phyloP scores from a whole-genome alignment of 2,888 invertebrate species.

The Harpalus rufipes region DNA sequence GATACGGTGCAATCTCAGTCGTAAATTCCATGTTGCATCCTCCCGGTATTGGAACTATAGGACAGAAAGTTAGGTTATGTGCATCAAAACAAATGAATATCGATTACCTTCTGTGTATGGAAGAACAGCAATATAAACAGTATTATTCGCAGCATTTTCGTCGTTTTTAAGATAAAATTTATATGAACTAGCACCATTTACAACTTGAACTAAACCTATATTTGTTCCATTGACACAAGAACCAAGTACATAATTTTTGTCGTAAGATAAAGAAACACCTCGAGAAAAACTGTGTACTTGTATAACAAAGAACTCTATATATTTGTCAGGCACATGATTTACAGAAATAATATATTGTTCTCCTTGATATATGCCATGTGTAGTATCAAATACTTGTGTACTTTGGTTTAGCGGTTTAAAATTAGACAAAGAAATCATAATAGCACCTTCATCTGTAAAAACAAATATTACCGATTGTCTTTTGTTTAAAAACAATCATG shows the following conservation, averaged over 20 bases:
- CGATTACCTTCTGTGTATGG: slow-evolving; percentile 56
- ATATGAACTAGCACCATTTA: slow-evolving; percentile 70
- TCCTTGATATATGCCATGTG: slow-evolving; percentile 70
- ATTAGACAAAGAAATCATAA: slow-evolving; percentile 71
- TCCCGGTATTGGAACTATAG: slow-evolving; percentile 87
- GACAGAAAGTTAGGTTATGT: slow-evolving; percentile 60
- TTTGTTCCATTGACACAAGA: slow-evolving; percentile 80
- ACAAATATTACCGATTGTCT: slow-evolving; percentile 24
- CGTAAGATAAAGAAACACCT: slow-evolving; percentile 80
- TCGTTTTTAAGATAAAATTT: slow-evolving; percentile 77
- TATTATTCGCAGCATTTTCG: slow-evolving; percentile 73
- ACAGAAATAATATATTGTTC: slow-evolving; percentile 74
- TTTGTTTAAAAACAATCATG: background rate
- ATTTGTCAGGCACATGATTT: slow-evolving; percentile 75
- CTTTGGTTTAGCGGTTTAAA: slow-evolving; percentile 70
- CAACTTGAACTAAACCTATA: slow-evolving; percentile 79
- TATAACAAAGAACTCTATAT: slow-evolving; percentile 80
- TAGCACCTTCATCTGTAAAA: slow-evolving; percentile 69
- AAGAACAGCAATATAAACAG: slow-evolving; percentile 68
- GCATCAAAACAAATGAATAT: slow-evolving; percentile 68
- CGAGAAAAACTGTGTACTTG: slow-evolving; percentile 83
- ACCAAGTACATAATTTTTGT: slow-evolving; percentile 73
- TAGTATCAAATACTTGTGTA: slow-evolving; percentile 72
- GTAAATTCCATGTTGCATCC: slow-evolving; percentile 87
- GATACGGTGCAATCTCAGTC: slow-evolving; percentile 81